Percentiles rank a stretch among this genome's conserved stretches.
phyloP scores from a whole-genome alignment of 37 sponge, comb jelly and placozoan genomes.

The Ephydatia muelleri region DNA sequence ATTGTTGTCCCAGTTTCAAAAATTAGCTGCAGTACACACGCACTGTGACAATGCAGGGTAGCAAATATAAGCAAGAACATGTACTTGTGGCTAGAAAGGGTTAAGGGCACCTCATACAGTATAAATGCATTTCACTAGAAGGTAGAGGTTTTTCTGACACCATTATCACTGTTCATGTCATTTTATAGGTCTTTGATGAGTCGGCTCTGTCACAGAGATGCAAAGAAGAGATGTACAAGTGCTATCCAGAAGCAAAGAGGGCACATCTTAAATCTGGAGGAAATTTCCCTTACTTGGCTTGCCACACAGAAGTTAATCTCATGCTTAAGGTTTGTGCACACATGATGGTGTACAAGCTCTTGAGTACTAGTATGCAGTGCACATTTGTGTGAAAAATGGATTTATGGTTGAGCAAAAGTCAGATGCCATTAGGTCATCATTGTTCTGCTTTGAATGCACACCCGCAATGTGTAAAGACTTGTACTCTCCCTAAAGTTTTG shows the following conservation, averaged over 20 bases:
- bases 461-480: no score
- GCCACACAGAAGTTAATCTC: conserved; percentile 89
- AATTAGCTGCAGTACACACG: no score
- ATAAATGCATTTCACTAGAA: no score
- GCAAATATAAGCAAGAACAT: no score
- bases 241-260: conserved; percentile 93
- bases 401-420: neutral
- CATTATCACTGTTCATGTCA: no score
- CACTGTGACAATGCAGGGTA: no score
- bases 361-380: no score
- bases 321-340: conserved; percentile 53
- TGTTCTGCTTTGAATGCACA: neutral
- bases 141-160: no score
- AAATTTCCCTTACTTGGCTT: conserved; percentile 93
- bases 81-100: no score
- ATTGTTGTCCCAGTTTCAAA: no score
- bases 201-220: conserved; percentile 76
- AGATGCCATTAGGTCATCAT: neutral
- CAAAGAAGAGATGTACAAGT: conserved; percentile 97
- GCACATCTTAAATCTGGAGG: conserved; percentile 97
- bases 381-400: neutral
- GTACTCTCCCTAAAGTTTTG: no score
- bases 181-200: conserved; percentile 90
- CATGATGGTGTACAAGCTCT: neutral
- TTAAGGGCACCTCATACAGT: no score